Base-by-base conservation (phyloP, 2,113 vertebrate species). In the Sigmodon hispidus region DNA sequence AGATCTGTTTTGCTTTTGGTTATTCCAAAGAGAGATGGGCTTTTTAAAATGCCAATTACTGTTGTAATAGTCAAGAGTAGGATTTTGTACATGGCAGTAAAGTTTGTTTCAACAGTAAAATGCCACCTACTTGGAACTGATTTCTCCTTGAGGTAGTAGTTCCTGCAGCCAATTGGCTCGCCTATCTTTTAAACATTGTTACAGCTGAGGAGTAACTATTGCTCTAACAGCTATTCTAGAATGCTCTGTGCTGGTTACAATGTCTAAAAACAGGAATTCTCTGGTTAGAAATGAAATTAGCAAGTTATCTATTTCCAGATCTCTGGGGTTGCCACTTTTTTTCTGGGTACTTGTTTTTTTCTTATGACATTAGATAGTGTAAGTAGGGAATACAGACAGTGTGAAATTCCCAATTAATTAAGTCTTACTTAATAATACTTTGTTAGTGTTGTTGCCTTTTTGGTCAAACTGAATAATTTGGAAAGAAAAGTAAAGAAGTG, bases 391-490 rank as follows among this genome's bases (percentile, higher is more conserved):
- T 65, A 55, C 26, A 86, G 50, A 72, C 69, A n/a, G 79, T 85
- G 89, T 87, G 61, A 92, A 90, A 73, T 94, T 96, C 24, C 84
- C 87, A 29, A 26, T 77, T n/a, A 69, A 63, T 65, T 83, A 83
- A 43, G 63, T 63, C 29, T 81, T 85, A 87, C 59, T 69, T 89
- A 89, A 92, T 75, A 43, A 0, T 87, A 89, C 70, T 89, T 73
- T 89, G 13, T 93, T 70, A 57, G 17, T 45, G 3, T 57, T 77
- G 31, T 22, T 83, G 26, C 63, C 83, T 92, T 2, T 80, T 90
- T 15, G 80, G 67, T 80, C 79, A 95, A 91, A 96, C 69, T 83
- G 55, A 93, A 87, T 92, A 83, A 50, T 57, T 93, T 87, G 52
- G 55, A 75, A 89, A 89, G 83, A 15, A 29, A 80, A 17, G 16